Evolutionary conservation across 2,113 vertebrate genomes (phyloP).

Genomic region (Uropsilus gracilis): DNA sequence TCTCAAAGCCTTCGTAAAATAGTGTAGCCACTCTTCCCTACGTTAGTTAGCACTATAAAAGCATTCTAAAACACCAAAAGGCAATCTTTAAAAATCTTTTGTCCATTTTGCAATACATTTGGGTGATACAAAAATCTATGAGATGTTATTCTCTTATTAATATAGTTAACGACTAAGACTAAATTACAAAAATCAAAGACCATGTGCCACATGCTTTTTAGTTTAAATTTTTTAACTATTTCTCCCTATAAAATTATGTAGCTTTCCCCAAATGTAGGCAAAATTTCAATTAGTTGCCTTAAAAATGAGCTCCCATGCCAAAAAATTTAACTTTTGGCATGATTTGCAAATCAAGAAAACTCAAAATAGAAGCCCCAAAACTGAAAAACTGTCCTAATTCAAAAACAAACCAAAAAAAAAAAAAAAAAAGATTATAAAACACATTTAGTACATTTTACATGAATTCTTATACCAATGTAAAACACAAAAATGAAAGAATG

Average conservation of each 20-base stretch:
- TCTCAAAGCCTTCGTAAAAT: conserved; percentile 3
- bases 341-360: conserved; percentile 28
- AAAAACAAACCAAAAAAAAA: conserved; percentile 43
- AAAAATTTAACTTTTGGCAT: neutral
- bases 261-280: conserved; percentile 23
- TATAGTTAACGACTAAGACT: neutral
- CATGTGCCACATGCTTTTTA: neutral
- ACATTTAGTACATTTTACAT: neutral
- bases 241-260: conserved; percentile 15
- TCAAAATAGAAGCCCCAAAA: conserved; percentile 29
- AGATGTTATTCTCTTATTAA: conserved; percentile 17
- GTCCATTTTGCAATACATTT: conserved; percentile 21
- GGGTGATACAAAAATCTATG: conserved; percentile 1
- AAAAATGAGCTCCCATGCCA: conserved; percentile 9
- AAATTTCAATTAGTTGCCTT: conserved; percentile 27
- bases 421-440: conserved; percentile 24
- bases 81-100: conserved; percentile 19
- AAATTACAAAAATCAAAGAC: neutral
- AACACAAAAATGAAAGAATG: conserved; percentile 42
- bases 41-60: conserved; percentile 33
- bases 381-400: conserved; percentile 29
- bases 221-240: conserved; percentile 42
- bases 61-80: conserved; percentile 37
- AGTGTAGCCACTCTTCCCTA: neutral
- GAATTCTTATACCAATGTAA: conserved; percentile 17